Evolutionary conservation across 2,113 vertebrate genomes (phyloP).

Genomic region (Uropsilus gracilis): DNA sequence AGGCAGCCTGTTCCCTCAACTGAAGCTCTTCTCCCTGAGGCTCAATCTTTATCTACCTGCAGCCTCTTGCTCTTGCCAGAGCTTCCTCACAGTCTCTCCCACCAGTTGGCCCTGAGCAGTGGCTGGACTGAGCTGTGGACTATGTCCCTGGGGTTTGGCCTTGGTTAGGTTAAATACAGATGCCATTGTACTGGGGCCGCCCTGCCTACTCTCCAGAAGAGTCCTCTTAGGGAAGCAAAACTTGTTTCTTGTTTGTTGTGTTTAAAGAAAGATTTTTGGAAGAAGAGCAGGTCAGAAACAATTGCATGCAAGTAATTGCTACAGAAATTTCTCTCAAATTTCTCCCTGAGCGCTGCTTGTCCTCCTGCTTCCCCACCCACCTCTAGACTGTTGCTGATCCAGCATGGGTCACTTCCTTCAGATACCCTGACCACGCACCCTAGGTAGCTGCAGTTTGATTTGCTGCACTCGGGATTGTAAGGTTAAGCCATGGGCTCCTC

Average conservation of each 20-base stretch:
- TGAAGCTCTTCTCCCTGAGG: neutral
- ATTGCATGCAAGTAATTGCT: fast-evolving
- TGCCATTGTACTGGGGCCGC: neutral
- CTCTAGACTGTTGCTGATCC: neutral
- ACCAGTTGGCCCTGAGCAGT: neutral
- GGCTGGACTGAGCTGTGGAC: neutral
- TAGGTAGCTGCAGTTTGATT: neutral
- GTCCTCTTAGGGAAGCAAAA: neutral
- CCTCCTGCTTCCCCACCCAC: neutral
- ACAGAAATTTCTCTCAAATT: neutral
- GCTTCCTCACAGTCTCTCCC: fast-evolving
- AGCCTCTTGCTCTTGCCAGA: fast-evolving
- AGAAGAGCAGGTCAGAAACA: neutral
- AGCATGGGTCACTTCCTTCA: neutral
- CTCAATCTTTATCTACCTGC: fast-evolving
- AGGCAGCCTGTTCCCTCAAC: neutral
- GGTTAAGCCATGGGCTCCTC: fast-evolving
- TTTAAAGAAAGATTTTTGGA: neutral
- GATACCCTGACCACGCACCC: neutral
- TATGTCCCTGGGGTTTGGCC: neutral
- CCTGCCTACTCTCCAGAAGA: neutral
- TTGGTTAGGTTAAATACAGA: neutral
- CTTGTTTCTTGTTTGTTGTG: neutral
- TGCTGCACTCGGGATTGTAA: neutral
- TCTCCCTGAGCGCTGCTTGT: too few relatives aligned